phyloP scores from a whole-genome alignment of 1,140 invertebrate species.

The Aricia agestis region DNA sequence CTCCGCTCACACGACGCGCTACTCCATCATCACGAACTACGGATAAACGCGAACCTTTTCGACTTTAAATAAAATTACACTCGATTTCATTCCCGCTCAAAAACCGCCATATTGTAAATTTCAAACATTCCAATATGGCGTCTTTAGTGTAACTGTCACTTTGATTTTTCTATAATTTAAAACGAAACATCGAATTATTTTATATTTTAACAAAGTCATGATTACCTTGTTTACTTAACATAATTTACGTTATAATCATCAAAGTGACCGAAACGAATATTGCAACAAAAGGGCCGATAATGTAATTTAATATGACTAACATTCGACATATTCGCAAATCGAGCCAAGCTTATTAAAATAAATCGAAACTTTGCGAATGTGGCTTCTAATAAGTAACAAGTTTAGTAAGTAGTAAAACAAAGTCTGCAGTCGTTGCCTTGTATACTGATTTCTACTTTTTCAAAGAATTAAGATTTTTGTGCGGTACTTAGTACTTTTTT shows the following conservation, averaged over 20 bases:
- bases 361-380: constrained; percentile 49
- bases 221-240: constrained; percentile 13
- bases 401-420: constrained; percentile 68
- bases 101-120: constrained; percentile 30
- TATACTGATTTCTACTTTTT: constrained; percentile 62
- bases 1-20: constrained; percentile 61
- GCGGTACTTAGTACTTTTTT: constrained; percentile 55
- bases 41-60: constrained; percentile 74
- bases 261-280: constrained; percentile 35
- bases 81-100: constrained; percentile 33
- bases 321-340: constrained; percentile 63
- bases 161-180: constrained; percentile 26
- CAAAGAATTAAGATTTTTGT: constrained; percentile 56
- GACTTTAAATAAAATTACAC: constrained; percentile 55
- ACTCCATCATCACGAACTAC: constrained; percentile 56
- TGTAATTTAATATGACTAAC: constrained; percentile 60
- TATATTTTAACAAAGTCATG: not conserved
- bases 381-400: constrained; percentile 67
- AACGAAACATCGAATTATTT: not conserved
- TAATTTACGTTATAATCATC: constrained; percentile 18
- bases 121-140: constrained; percentile 27
- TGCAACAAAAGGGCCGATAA: constrained; percentile 41
- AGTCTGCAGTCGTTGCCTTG: constrained; percentile 76
- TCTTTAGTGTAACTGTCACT: constrained; percentile 33
- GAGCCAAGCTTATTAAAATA: constrained; percentile 64